These are phyloP conservation scores for Drosophila malerkotliana DNA, from an alignment of 1,140 invertebrate species.

Conservation along the genomic window DNA sequence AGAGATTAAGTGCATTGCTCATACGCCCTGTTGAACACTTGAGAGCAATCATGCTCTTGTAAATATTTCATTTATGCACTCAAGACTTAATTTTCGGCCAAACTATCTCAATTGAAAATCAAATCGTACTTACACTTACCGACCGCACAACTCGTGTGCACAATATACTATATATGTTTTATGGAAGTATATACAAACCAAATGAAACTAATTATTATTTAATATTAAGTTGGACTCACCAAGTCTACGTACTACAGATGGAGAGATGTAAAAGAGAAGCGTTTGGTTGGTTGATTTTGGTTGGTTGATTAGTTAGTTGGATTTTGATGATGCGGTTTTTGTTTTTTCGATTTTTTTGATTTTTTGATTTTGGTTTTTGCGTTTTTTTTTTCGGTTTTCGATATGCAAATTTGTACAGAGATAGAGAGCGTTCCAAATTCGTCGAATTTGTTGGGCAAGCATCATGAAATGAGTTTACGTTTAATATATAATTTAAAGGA, in stretches of 20 bases:
- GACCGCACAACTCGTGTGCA: conserved; percentile 9
- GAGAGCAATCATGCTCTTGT: conserved; percentile 39
- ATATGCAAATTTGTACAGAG: conserved; percentile 75
- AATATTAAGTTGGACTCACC: conserved; percentile 65
- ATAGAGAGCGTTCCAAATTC: conserved; percentile 66
- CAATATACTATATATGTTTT: conserved; percentile 7
- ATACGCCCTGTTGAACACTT: conserved; percentile 39
- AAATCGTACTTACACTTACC: conserved; percentile 62
- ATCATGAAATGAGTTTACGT: conserved; percentile 76
- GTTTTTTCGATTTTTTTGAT: conserved; percentile 17
- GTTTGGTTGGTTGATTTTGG: conserved; percentile 57
- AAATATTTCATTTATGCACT: conserved; percentile 59
- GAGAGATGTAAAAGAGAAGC: conserved; percentile 67
- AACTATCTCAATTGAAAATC: conserved; percentile 60
- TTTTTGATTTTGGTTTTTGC: conserved; percentile 12
- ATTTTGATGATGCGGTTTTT: conserved; percentile 66
- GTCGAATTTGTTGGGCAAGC: conserved; percentile 80
- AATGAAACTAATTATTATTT: conserved; percentile 29
- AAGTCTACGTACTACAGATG: conserved; percentile 81
- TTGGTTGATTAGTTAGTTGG: conserved; percentile 54
- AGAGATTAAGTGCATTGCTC: conserved; percentile 34
- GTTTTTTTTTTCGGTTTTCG: conserved; percentile 16
- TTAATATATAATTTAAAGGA: conserved; percentile 53
- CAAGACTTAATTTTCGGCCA: conserved; percentile 61
- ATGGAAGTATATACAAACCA: conserved; percentile 32